These are phyloP conservation scores for Myiopsitta monachus DNA, from an alignment of 2,113 vertebrate genomes.

Conservation along the genomic window DNA sequence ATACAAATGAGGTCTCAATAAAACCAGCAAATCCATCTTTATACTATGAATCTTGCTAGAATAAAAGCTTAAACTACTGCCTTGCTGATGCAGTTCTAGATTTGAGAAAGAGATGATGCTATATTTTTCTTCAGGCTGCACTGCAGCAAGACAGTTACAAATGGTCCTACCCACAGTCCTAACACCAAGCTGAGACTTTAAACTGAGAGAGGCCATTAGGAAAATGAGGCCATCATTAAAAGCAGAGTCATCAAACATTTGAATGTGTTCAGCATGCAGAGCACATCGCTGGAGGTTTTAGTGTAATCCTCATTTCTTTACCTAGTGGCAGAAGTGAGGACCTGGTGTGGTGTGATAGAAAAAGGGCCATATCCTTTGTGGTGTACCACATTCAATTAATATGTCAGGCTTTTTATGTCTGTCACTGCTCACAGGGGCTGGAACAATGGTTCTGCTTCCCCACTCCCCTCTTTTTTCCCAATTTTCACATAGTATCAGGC, in stretches of 20 bases:
- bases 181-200: background rate
- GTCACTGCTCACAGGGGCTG: conserved; percentile 17
- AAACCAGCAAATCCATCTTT: background rate
- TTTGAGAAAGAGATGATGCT: background rate
- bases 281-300: background rate
- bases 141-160: background rate
- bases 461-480: conserved; percentile 8
- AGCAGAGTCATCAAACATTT: background rate
- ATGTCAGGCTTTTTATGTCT: conserved; percentile 20
- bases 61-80: background rate
- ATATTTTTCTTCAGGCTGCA: background rate
- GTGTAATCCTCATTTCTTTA: background rate
- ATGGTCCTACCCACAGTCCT: background rate
- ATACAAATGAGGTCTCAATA: background rate
- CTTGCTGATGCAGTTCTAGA: background rate
- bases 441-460: conserved; percentile 23
- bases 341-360: conserved; percentile 60
- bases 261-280: background rate
- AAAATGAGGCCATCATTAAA: background rate
- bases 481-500: conserved; percentile 38
- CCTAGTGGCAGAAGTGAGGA: conserved; percentile 14
- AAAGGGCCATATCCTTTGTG: conserved; percentile 66
- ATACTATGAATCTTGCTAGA: background rate
- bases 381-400: conserved; percentile 69
- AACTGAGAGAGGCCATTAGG: background rate